Evolutionary conservation across 2,888 invertebrate species (phyloP), one percentile per base, ranked within the genome.

Genomic region (Cheilosia urbana): DNA sequence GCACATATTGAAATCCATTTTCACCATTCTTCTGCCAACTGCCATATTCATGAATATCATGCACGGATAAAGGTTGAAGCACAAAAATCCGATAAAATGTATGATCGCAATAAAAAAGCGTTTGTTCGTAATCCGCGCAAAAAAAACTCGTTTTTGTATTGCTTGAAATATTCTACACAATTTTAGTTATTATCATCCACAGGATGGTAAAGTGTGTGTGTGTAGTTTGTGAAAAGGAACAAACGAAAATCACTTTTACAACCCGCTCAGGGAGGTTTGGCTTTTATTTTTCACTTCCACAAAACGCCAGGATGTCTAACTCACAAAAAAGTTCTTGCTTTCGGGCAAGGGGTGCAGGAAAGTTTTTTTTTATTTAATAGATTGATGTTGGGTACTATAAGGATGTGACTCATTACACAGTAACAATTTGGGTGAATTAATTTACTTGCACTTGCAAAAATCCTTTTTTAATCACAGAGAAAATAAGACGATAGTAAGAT

Each of bases 1-100:
- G 57, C 78, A 63, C 55, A 55, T 71, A 37, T 49, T 17, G 49
- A 58, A 57, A 71, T 78, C 78, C 78, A 71, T 65, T 71, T 65
- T 55, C 37, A 19, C 63, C 53, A 63, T 78, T 69, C 24, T 78
- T 69, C 37, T 62, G 53, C 45, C 34, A 69, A 62, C 58, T 69
- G 62, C 60, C 69, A 57, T 78, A 63, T 42, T 47, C 49, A 63
- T 71, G 55, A 69, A 62, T 51, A 66, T 66, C 19, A 73, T 45
- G 47, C 2, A 49, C 37, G 47, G 24, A 66, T 49, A 24, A 24
- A 15, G 11, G 66, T 15, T 42, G 37, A 7, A 19, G n/a, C 34
- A 65, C 45, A 55, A 40, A 49, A 57, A 47, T 24, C 47, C 47
- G 27, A 24, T 24, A 49, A 60, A 71, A 60, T n/a, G 40, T 47